A percentile compares a stretch with the other conserved stretches of the same genome.
These are phyloP conservation scores for Crocuta crocuta DNA, from an alignment of 2,113 vertebrate species.

Conservation along the genomic window DNA sequence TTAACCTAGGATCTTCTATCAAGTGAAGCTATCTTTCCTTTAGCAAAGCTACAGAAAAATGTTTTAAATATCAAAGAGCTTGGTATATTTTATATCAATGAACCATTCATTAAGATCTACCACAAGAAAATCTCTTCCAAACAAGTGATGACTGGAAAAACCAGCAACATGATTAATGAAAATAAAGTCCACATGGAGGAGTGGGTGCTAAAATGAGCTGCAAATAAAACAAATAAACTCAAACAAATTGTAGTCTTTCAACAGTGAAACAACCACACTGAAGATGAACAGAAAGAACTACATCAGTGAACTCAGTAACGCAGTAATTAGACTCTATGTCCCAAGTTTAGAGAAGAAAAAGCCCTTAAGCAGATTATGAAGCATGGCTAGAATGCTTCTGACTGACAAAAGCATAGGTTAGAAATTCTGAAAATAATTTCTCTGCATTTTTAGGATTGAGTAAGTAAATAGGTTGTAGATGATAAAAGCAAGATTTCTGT, in stretches of 20 bases:
- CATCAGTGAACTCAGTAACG: neutral
- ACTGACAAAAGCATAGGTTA: neutral
- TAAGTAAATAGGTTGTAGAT: neutral
- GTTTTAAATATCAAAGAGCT: neutral
- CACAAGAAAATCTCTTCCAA: neutral
- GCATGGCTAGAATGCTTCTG: neutral
- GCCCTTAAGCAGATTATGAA: neutral
- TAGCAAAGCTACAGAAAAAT: too few relatives aligned
- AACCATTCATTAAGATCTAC: neutral
- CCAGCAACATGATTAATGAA: neutral
- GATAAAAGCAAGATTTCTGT: neutral
- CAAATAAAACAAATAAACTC: neutral
- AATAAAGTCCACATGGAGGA: neutral
- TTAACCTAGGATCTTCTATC: neutral
- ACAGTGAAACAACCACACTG: neutral
- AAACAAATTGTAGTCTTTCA: neutral
- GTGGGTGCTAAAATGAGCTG: neutral
- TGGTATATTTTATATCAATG: neutral
- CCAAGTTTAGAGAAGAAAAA: neutral
- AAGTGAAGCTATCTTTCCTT: neutral
- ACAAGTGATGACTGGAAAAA: neutral
- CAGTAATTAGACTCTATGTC: neutral
- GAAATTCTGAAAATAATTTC: neutral
- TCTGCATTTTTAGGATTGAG: neutral
- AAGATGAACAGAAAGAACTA: neutral